Percentiles rank a stretch among this genome's conserved stretches.
Conservation (phyloP, 2,888 invertebrate species). For the Calliphora vomitoria region DNA sequence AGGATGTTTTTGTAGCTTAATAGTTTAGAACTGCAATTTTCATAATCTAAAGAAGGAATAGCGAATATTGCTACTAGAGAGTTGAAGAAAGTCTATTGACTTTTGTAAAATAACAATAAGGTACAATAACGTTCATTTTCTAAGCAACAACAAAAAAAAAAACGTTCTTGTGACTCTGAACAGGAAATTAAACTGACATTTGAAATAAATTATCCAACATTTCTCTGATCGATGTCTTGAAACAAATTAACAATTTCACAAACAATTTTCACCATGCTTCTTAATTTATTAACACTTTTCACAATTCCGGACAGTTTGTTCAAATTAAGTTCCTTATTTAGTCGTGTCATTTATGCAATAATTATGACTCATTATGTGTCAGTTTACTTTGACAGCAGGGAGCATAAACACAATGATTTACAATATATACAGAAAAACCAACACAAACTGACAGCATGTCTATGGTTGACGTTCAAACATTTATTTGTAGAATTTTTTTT, state of each 20-base stretch:
- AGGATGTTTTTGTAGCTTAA: no score
- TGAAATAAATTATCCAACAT: neutral
- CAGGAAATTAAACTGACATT: neutral
- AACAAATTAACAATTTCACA: neutral
- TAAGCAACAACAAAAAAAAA: no score
- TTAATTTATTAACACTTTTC: constrained; percentile 42
- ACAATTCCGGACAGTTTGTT: constrained; percentile 25
- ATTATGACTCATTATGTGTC: constrained; percentile 70
- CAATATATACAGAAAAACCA: neutral
- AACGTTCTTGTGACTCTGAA: no score
- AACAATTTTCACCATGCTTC: neutral
- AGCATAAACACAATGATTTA: constrained; percentile 51
- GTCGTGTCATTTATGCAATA: constrained; percentile 59
- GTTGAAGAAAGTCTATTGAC: no score
- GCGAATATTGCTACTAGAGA: no score
- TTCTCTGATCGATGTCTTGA: neutral
- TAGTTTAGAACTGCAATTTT: no score
- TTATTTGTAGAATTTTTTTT: neutral
- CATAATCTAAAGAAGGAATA: no score
- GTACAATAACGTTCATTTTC: no score
- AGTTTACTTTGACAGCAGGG: constrained; percentile 58
- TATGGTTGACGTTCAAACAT: constrained; percentile 36
- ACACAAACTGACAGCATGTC: constrained; percentile 17
- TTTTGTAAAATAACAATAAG: no score
- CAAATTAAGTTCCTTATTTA: constrained; percentile 59